phyloP scores from a whole-genome alignment of 53 echinoderm and acorn worm species.

The Antedon mediterranea region DNA sequence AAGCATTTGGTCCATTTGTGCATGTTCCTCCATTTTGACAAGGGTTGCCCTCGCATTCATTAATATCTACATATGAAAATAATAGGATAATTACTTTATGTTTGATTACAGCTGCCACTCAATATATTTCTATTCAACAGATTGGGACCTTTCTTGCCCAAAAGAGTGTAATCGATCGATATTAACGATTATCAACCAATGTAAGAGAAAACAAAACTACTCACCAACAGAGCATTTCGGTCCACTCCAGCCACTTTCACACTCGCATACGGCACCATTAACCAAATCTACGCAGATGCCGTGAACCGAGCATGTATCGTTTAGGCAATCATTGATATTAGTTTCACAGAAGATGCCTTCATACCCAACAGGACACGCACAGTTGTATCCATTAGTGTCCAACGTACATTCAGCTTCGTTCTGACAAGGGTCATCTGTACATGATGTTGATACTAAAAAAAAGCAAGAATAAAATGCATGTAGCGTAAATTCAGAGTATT shows the following conservation, averaged over 20 bases:
- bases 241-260: constrained; percentile 36
- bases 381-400: constrained; percentile 25
- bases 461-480: too few species aligned
- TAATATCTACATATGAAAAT: constrained; percentile 30
- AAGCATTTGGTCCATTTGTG: constrained; percentile 6
- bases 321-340: constrained; percentile 25
- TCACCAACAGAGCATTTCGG: constrained; percentile 26
- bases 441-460: constrained; percentile 52
- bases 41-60: constrained; percentile 35
- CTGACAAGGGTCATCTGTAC: constrained; percentile 53
- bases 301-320: constrained; percentile 7
- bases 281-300: constrained; percentile 42
- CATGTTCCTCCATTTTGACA: constrained; percentile 28
- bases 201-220: constrained; percentile 20
- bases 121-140: too few species aligned
- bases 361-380: constrained; percentile 50
- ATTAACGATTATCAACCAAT: too few species aligned
- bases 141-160: too few species aligned
- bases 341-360: constrained; percentile 48
- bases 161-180: too few species aligned
- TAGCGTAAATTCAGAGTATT: too few species aligned
- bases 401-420: constrained; percentile 53
- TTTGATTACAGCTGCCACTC: too few species aligned
- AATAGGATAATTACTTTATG: too few species aligned
- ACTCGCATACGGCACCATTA: constrained; percentile 22